Evolutionary conservation across 1,140 invertebrate species (phyloP), one percentile per base, ranked within the genome.

Genomic region (Heliconius eleuchia): DNA sequence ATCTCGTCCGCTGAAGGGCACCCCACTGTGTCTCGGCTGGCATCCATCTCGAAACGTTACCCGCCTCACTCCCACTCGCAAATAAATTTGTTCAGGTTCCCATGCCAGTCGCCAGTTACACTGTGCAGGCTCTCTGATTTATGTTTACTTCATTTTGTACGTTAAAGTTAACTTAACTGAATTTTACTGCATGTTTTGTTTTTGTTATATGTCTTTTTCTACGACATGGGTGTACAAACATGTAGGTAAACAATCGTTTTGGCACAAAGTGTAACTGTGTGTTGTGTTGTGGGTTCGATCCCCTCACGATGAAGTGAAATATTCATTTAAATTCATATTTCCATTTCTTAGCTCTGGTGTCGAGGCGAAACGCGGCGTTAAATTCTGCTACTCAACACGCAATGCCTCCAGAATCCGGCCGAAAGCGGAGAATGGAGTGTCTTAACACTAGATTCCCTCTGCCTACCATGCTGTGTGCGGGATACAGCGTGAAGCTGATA

Each of bases 1-100:
- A 83, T 81, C 78, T 84, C 82, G 81, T 81, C 84, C 83, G 81
- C 73, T 82, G 71, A 81, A 83, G 82, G 83, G 82, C 84, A 70
- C 79, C 85, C 85, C 81, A 84, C 80, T 82, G 84, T 66, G 60
- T 30, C 60, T 66, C 55, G 84, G 57, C 30, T 80, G 72, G 57
- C 42, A 73, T 80, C 71, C 70, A 80, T 75, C 79, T 66, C 76
- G 55, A 73, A 73, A 57, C 46, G 52, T 27, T 66, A 3, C 60
- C 60, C 23, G 60, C 50, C 76, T 50, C 57, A 71, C 75, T 70
- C 71, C 72, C 74, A 52, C 76, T 73, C 34, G 42, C 37, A 72
- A 74, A 71, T 76, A 30, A 19, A 30, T 76, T 76, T 55, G 50
- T 60, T 52, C 73, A 50, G 23, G 74, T 79, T 79, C 39, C 70